Base-by-base conservation (phyloP, 2,113 vertebrate genomes). In the Menura novaehollandiae region DNA sequence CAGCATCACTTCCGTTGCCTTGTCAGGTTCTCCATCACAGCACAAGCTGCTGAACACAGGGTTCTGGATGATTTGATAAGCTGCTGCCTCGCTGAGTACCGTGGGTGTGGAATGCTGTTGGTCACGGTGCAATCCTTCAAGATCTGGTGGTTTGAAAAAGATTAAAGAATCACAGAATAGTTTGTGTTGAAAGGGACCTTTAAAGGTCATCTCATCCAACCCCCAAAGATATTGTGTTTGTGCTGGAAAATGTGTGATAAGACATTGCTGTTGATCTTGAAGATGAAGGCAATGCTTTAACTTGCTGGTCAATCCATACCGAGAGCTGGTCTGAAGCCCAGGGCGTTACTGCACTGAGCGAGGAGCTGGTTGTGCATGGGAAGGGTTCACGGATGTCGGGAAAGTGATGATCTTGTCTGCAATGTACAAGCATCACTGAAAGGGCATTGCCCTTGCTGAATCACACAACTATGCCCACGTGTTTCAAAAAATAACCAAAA, bases 321-420 rank as follows among this genome's bases (percentile, higher is more conserved):
- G 20, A 2, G 10, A 6, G 22, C 7, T 0, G 11, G 32, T 44
- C 66, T 13, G 53, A 60, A 55, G 5, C 41, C 7, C 2, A 16
- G 8, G 23, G 49, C 0, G 4, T 39, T 26, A 8, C 47, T 9
- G 73, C 3, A 3, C 32, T 15, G 52, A 6, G 11, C 9, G 11
- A 11, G n/a, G 63, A 41, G 51, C 39, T 6, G 32, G 46, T 27
- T 15, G 3, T 16, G 28, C 7, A 2, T n/a, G 10, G 47, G 14
- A 28, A 19, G 32, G 4, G 16, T n/a, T 44, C 21, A 5, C 4
- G 18, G 69, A 5, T 33, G 30, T 49, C n/a, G 12, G 20, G 6
- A 4, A 18, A 15, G 28, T 3, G n/a, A 16, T 10, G 19, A 15
- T 33, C 52, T 18, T 26, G 19, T 18, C 69, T 28, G 47, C 78